A percentile compares a stretch with the other conserved stretches of the same genome.
Conservation (phyloP, 2,113 vertebrate genomes). For the Chaetops frenatus region DNA sequence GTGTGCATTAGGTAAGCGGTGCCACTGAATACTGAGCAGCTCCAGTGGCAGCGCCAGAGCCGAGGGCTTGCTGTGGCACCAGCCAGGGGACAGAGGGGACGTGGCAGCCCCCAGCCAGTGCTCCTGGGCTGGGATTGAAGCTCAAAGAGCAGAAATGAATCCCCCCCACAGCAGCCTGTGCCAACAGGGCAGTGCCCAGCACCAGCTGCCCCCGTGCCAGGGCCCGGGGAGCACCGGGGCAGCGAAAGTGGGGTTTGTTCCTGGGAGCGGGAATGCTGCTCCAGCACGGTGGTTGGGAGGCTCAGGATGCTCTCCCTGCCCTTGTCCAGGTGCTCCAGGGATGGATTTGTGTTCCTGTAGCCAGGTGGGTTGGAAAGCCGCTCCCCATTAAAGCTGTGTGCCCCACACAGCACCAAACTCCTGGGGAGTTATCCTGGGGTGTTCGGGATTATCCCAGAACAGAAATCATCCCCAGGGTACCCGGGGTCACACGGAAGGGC, state of each 20-base stretch:
- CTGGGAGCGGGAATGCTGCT: neutral
- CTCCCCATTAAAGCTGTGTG: neutral
- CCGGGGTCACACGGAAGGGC: neutral
- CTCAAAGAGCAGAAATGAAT: neutral
- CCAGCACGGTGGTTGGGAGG: rapidly evolving
- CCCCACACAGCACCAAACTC: rapidly evolving
- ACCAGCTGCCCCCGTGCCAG: neutral
- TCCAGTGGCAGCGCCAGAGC: neutral
- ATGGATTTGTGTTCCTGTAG: neutral
- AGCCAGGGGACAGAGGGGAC: neutral
- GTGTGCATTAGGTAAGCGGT: constrained; percentile 38
- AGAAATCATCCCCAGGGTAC: too few species aligned
- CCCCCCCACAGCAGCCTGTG: neutral
- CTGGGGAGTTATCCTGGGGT: neutral
- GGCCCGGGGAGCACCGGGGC: rapidly evolving
- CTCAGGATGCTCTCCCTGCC: rapidly evolving
- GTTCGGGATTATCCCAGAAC: neutral
- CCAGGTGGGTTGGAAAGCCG: neutral
- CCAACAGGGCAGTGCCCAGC: neutral
- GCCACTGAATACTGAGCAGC: constrained; percentile 66
- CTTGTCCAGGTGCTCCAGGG: rapidly evolving
- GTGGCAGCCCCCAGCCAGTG: rapidly evolving
- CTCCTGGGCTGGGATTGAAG: neutral
- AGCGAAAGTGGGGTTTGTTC: rapidly evolving
- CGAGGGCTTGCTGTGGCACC: rapidly evolving